Evolutionary conservation across 2,797 vertebrate genomes (phyloP).

Genomic region (Peromyscus nudipes): DNA sequence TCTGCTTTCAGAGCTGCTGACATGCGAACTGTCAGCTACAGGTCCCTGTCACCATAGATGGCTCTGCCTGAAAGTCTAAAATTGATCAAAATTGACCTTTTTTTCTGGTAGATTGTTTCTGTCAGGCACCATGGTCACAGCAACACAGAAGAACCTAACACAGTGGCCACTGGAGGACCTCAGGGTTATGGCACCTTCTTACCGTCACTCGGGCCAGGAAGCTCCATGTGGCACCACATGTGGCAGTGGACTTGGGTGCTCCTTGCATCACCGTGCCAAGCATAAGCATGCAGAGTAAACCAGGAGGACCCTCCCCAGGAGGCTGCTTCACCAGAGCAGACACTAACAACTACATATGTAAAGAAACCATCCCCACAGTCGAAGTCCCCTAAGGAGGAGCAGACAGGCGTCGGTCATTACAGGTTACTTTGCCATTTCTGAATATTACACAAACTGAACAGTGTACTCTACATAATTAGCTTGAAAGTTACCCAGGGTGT

Average conservation of each 20-base stretch:
- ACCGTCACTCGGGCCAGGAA: not conserved
- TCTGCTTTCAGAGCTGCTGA: not conserved
- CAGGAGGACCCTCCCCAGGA: not conserved
- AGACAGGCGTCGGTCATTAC: not conserved
- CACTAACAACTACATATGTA: not conserved
- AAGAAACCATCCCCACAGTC: not conserved
- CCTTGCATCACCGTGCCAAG: not conserved
- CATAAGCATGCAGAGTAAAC: not conserved
- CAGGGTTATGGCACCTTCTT: not conserved
- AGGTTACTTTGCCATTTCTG: slow-evolving; percentile 5
- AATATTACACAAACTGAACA: slow-evolving; percentile 7
- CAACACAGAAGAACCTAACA: not conserved
- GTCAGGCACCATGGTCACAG: not conserved
- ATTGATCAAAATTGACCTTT: not conserved
- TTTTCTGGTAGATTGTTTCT: not conserved
- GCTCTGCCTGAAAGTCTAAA: not conserved
- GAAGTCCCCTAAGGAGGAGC: not conserved
- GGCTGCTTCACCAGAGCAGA: not conserved
- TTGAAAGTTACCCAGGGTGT: not conserved
- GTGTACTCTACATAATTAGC: not conserved
- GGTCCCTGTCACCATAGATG: not conserved
- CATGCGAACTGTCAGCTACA: not conserved
- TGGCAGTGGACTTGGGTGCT: not conserved
- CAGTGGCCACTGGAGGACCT: not conserved
- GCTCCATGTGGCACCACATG: not conserved